Evolutionary conservation across 2,888 invertebrate genomes (phyloP).

Genomic region (Volucella bombylans): DNA sequence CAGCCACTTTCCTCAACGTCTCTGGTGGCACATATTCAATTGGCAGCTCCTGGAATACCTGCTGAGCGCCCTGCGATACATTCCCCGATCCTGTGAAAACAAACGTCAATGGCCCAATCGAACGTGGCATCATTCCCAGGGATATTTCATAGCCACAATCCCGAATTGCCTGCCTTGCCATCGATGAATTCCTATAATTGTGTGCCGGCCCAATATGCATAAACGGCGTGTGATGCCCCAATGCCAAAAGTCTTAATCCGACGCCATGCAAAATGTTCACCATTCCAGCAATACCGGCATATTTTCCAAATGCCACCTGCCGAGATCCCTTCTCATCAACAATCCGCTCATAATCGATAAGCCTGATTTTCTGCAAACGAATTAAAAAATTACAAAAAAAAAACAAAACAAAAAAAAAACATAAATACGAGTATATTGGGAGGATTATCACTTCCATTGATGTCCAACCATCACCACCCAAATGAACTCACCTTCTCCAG

Average conservation of each 20-base stretch:
- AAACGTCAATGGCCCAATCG: conserved; percentile 97
- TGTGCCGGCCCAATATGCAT: conserved; percentile 99
- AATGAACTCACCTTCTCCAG: conserved; percentile 87
- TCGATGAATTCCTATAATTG: conserved; percentile 98
- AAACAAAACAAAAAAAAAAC: conserved; percentile 77
- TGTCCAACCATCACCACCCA: neutral
- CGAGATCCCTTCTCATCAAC: conserved; percentile 94
- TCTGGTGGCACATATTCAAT: conserved; percentile 98
- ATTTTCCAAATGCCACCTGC: conserved; percentile 99
- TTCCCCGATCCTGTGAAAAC: conserved; percentile 99
- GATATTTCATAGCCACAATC: conserved; percentile 99
- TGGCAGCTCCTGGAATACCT: conserved; percentile 97
- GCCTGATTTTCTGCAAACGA: conserved; percentile 88
- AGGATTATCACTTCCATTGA: conserved; percentile 39
- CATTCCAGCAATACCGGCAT: conserved; percentile 99
- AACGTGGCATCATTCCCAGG: conserved; percentile 97
- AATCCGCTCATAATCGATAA: conserved; percentile 98
- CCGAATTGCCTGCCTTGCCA: conserved; percentile 98
- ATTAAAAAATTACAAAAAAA: too few species aligned
- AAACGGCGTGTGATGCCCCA: conserved; percentile 99
- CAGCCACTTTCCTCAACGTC: conserved; percentile 96
- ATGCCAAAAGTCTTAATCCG: conserved; percentile 93
- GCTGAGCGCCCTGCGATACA: conserved; percentile 96
- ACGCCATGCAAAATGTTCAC: conserved; percentile 99
- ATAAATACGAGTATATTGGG: conserved; percentile 34